Conservation (phyloP, 2,797 vertebrate genomes). For the Ataeniobius toweri region DNA sequence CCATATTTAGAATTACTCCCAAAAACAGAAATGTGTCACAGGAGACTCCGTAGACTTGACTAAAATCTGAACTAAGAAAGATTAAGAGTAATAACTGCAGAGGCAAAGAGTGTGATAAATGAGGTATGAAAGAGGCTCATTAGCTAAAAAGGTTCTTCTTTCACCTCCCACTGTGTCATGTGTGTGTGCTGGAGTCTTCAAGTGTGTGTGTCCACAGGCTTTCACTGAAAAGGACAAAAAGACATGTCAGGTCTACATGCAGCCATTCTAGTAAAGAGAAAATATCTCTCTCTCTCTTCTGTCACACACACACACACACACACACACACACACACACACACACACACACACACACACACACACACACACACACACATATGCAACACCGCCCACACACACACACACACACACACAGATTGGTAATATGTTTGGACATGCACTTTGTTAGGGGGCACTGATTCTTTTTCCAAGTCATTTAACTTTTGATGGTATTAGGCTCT, state of each 20-base stretch:
- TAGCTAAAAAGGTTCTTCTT: constrained; percentile 53
- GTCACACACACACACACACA: not conserved
- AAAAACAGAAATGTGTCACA: not conserved
- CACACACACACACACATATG: constrained; percentile 13
- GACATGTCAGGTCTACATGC: constrained; percentile 58
- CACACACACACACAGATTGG: constrained; percentile 17
- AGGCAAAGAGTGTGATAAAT: constrained; percentile 24
- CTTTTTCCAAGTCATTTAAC: constrained; percentile 67
- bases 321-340: constrained; percentile 13
- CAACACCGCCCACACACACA: constrained; percentile 14
- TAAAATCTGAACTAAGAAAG: not conserved
- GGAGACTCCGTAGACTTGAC: not conserved
- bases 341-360: not conserved
- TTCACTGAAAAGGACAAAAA: constrained; percentile 63
- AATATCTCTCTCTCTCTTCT: constrained; percentile 22
- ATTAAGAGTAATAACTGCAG: constrained; percentile 1
- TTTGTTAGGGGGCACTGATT: constrained; percentile 44
- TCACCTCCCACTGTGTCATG: constrained; percentile 50
- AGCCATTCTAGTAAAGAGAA: constrained; percentile 2
- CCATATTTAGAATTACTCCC: not conserved
- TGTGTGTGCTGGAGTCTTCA: constrained; percentile 24
- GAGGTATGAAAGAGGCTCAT: constrained; percentile 50
- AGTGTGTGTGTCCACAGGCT: constrained; percentile 22
- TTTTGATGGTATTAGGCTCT: constrained; percentile 46
- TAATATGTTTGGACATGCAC: constrained; percentile 33